Conservation (phyloP, 2,888 invertebrate species). For the Synergus itoensis region DNA sequence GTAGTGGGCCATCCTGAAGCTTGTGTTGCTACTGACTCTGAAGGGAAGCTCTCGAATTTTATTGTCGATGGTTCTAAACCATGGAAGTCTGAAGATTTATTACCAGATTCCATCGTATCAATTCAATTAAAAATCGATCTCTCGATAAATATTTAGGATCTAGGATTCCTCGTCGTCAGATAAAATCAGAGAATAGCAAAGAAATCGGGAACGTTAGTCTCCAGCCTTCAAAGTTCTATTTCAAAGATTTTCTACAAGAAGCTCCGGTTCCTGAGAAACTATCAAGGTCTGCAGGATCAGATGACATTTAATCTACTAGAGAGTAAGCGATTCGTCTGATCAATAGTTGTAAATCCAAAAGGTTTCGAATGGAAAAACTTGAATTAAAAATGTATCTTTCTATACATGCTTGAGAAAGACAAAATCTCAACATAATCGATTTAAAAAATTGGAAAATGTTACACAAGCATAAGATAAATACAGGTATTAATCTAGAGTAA, state of each 20-base stretch:
- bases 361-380: no score
- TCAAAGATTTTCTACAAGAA: neutral
- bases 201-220: neutral
- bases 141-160: neutral
- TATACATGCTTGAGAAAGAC: neutral
- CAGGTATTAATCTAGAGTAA: neutral
- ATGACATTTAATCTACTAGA: neutral
- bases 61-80: neutral
- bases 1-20: neutral
- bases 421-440: neutral
- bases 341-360: no score
- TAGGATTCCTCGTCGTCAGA: neutral
- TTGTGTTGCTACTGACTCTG: neutral
- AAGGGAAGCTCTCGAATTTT: neutral
- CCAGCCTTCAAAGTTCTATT: neutral
- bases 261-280: neutral
- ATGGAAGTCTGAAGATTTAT: neutral
- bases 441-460: neutral
- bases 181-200: neutral
- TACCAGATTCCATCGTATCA: no score
- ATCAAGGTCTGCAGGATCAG: neutral
- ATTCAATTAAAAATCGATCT: no score
- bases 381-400: no score
- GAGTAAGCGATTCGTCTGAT: neutral
- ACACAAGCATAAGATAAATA: no score